phyloP scores from a whole-genome alignment of 2,797 vertebrate genomes.

The Crotalus adamanteus region DNA sequence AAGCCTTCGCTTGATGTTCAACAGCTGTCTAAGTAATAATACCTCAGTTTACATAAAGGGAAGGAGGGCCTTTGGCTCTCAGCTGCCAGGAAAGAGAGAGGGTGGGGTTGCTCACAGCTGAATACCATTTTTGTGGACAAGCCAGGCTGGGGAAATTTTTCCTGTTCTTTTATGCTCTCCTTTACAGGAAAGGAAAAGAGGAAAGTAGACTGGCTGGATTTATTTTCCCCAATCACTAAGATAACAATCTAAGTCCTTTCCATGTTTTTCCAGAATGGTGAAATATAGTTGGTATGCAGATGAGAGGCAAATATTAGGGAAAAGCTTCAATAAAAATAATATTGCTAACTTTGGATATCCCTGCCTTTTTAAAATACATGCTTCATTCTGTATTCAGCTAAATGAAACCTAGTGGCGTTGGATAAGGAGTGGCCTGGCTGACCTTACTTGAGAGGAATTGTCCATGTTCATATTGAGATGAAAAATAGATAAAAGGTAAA shows the following conservation, averaged over 20 bases:
- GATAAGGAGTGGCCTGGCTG: not conserved
- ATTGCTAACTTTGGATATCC: not conserved
- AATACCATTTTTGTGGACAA: slow-evolving; percentile 55
- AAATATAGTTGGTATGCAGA: not conserved
- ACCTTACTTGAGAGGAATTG: not conserved
- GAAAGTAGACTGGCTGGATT: not conserved
- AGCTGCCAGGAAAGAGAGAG: slow-evolving; percentile 45
- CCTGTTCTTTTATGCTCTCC: slow-evolving; percentile 39
- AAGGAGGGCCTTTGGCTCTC: slow-evolving; percentile 44
- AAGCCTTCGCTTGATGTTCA: slow-evolving; percentile 45
- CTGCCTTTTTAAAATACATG: not conserved
- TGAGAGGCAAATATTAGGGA: not conserved
- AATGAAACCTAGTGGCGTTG: not conserved
- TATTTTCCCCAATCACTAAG: slow-evolving; percentile 10
- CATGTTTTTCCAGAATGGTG: not conserved
- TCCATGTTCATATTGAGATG: not conserved
- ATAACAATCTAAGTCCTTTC: slow-evolving; percentile 6
- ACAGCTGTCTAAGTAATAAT: slow-evolving; percentile 59
- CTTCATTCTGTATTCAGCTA: not conserved
- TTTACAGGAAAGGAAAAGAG: not conserved
- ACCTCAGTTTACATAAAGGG: slow-evolving; percentile 32
- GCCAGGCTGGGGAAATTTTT: slow-evolving; percentile 43
- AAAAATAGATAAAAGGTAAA: not conserved
- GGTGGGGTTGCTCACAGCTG: slow-evolving; percentile 51
- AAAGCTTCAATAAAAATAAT: not conserved